phyloP scores from a whole-genome alignment of 2,888 invertebrate genomes.

The Pardosa pseudoannulata region DNA sequence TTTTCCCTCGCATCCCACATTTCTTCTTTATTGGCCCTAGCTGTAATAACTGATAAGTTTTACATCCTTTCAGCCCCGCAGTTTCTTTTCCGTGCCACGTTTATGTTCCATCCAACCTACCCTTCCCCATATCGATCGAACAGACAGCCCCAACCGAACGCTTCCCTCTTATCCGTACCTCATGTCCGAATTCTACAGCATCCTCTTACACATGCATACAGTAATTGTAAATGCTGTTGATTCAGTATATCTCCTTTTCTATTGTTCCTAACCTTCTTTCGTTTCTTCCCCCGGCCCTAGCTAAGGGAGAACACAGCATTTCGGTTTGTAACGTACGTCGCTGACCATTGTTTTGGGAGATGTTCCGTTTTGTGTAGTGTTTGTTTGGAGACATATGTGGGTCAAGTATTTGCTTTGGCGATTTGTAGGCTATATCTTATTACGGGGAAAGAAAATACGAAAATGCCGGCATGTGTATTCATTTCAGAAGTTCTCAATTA shows the following conservation, averaged over 20 bases:
- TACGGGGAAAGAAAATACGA: no score
- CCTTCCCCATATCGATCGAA: background rate
- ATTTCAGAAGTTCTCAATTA: no score
- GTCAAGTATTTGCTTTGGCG: background rate
- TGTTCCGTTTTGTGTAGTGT: background rate
- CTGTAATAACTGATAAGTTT: no score
- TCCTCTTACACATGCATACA: background rate
- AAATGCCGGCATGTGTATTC: no score
- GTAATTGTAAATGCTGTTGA: background rate
- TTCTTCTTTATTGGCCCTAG: no score
- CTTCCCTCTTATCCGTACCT: background rate
- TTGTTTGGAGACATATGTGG: background rate
- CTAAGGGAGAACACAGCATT: background rate
- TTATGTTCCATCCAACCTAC: background rate
- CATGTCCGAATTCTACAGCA: background rate
- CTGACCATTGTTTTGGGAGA: background rate
- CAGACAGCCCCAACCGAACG: background rate
- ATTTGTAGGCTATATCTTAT: no score
- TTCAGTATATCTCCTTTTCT: background rate
- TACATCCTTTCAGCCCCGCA: no score
- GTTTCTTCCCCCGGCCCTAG: no score
- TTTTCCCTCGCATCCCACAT: no score
- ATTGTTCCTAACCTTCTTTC: background rate
- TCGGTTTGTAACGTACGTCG: background rate
- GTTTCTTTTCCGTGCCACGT: no score